phyloP scores from a whole-genome alignment of 1,140 invertebrate species.

The Campoletis sonorensis region DNA sequence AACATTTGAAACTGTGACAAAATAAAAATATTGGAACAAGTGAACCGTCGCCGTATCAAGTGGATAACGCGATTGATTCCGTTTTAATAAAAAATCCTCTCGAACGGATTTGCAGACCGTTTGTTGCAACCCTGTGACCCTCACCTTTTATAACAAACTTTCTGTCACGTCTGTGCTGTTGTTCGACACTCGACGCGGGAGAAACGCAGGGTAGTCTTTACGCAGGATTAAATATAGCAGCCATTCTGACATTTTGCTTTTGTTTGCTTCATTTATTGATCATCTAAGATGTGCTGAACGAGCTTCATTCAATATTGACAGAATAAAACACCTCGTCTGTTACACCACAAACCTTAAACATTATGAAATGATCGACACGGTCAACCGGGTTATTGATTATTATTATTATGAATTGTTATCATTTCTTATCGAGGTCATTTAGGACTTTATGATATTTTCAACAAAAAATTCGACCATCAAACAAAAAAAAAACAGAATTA shows the following conservation, averaged over 20 bases:
- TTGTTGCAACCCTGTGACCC: slow-evolving; percentile 42
- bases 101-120: slow-evolving; percentile 46
- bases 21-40: not conserved
- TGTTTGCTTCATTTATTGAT: not conserved
- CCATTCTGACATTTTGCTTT: slow-evolving; percentile 22
- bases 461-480: no score
- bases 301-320: slow-evolving; percentile 22
- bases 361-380: no score
- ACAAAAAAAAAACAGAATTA: no score
- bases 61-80: not conserved
- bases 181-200: not conserved
- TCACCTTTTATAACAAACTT: slow-evolving; percentile 17
- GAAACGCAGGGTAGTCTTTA: not conserved
- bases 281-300: not conserved
- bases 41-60: not conserved
- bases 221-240: not conserved
- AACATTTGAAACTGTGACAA: not conserved
- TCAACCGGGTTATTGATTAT: no score
- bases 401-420: no score
- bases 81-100: slow-evolving; percentile 18
- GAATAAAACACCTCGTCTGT: not conserved
- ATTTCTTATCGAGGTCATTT: not conserved
- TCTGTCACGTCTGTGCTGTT: not conserved
- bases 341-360: not conserved
- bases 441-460: no score